Evolutionary conservation across 2,888 invertebrate genomes (phyloP), one percentile per base, ranked within the genome.

Genomic region (Lasioglossum zephyrum): DNA sequence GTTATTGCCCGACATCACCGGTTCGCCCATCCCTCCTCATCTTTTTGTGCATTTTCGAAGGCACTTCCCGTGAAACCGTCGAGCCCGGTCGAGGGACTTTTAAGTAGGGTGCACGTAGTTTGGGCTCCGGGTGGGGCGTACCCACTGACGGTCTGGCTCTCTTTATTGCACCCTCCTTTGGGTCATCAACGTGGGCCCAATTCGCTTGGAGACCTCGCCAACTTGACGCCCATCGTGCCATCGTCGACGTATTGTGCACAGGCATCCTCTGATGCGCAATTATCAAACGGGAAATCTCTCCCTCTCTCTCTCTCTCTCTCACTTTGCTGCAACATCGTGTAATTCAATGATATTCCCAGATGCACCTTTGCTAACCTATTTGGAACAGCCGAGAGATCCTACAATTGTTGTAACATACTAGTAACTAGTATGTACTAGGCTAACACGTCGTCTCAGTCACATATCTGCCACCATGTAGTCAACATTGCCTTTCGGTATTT

Each of bases 181-280:
- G 22, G 63, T 75, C 73, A 57, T 41, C 41, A 44, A 47, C 63
- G 78, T 60, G 77, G 80, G 76, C 81, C 79, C 80, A 81, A 80
- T 75, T 77, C 81, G 49, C 77, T 77, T 77, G 66, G 72, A 76
- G 75, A 79, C 47, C 44, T 69, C 66, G 36, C 11, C 70, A 13
- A 49, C 31, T 31, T 2, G 36, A 41, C 36, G n/a, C 63, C 53
- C 53, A 16, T 4, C 36, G 69, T 16, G 11, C 60, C 74, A 83
- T 63, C 82, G 82, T 60, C 26, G 70, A 69, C 73, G 79, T 81
- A 84, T 86, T 73, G 72, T 87, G 70, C 26, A 39, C 73, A 47
- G 36, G 53, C 77, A 77, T 88, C 88, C 84, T 82, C 87, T 69
- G 75, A 76, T 81, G 86, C 74, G 79, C 85, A 87, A 87, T 88